A percentile compares a stretch with the other conserved stretches of the same genome.
Evolutionary conservation across 2,888 invertebrate genomes (phyloP).

Genomic region (Tenthredo amoena): DNA sequence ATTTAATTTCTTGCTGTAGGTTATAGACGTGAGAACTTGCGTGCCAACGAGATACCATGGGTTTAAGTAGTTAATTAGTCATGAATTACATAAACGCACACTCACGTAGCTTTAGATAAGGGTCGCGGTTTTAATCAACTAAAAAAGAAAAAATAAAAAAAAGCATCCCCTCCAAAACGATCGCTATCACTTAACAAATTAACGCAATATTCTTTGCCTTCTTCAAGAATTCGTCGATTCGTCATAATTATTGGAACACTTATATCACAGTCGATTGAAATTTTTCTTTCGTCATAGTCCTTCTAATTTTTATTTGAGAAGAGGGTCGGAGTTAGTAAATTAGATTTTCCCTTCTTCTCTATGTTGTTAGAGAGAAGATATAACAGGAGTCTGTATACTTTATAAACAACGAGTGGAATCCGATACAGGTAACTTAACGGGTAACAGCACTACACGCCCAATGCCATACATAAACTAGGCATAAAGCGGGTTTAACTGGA

Average conservation of each 20-base stretch:
- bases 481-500: constrained; percentile 47
- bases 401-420: background rate
- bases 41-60: background rate
- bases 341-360: background rate
- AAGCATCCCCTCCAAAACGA: too few species aligned
- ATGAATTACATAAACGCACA: background rate
- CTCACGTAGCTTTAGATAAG: background rate
- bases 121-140: background rate
- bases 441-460: constrained; percentile 25
- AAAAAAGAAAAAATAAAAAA: too few species aligned
- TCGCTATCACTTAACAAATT: background rate
- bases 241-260: too few species aligned
- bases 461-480: constrained; percentile 43
- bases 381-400: background rate
- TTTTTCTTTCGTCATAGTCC: background rate
- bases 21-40: background rate
- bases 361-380: background rate
- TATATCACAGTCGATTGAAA: too few species aligned
- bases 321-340: background rate
- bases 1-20: background rate
- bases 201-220: background rate
- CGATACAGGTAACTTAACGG: constrained; percentile 28
- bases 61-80: background rate
- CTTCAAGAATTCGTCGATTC: background rate
- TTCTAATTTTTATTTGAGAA: background rate